Evolutionary conservation across 2,888 invertebrate genomes (phyloP), one percentile per base, ranked within the genome.

Genomic region (Dryomyza anilis): DNA sequence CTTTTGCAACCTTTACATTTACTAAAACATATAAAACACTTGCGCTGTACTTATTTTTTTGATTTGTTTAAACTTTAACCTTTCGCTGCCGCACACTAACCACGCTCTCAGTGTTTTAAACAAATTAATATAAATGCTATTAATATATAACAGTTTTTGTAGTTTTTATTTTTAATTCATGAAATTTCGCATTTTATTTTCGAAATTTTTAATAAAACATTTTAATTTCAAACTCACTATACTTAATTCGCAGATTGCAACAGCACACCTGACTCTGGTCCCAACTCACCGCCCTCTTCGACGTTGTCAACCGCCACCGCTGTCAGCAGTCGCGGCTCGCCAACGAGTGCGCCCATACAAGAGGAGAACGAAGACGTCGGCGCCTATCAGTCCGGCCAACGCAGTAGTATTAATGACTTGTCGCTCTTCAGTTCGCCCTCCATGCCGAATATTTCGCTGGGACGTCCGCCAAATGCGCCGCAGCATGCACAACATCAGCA

Each of bases 391-490:
- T 85, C 87, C 79, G 88, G 85, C 76, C 89, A 84, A 79, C 87
- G 85, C 80, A 89, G 86, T 84, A 92, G 85, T 85, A 91, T 85
- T 84, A 90, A 86, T 84, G 88, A 92, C 84, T 84, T 92, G 77
- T 85, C 92, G 67, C 88, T 96, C 69, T 96, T 96, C 86, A 95
- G 94, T 75, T 95, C 95, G 76, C 96, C 96, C 64, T 96, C 96
- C 77, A 91, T 97, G 92, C 97, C 97, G 78, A 97, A 97, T 86
- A 97, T 97, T 81, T 96, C 96, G 68, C 86, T 97, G 76, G 96
- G 95, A 64, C 87, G 93, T 75, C 94, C 94, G 70, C n/a, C n/a
- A n/a, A n/a, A n/a, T n/a, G n/a, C n/a, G n/a, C n/a, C n/a, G n/a
- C n/a, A n/a, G n/a, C 91, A 88, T 78, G 85, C 87, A 73, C 84